Base-by-base conservation (phyloP, 2,797 vertebrate species). In the Glossophaga mutica region DNA sequence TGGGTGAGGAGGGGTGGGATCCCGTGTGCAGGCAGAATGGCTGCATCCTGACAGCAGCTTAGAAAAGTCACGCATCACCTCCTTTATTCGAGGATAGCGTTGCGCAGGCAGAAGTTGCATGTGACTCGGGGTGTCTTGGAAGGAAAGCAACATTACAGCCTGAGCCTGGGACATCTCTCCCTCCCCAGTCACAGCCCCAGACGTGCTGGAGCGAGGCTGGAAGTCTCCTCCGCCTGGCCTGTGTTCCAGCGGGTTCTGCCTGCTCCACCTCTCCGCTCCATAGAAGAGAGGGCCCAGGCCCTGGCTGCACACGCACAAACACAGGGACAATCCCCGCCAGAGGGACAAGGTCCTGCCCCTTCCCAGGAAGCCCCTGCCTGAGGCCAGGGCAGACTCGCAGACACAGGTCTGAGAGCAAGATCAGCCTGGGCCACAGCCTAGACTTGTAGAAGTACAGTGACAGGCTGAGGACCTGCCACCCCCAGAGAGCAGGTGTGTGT, bases 401-500 rank as follows among this genome's bases (percentile, higher is more conserved):
- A 77, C 14, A 1, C 46, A 85, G 68, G 55, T 57, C 79, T 34
- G 22, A 83, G 55, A 92, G 29, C 71, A 70, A 46, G 50, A 76
- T 57, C 29, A 77, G 46, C 29, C 46, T 70, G 73, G 57, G 32
- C 76, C 55, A 42, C 22, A 39, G 39, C 26, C 83, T 94, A n/a
- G 39, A 18, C 34, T 0, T 0, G 74, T 71, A 89, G 55, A n/a
- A 68, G 81, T 10, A 14, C 24, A 39, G 74, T 14, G 42, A 39
- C 48, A 91, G 24, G 59, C 78, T 83, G 46, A 11, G 2, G 39
- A 4, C 42, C 87, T 59, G 39, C 85, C 62, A 24, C 88, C 88
- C 32, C 44, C 91, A 42, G 74, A 73, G 24, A 70, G 83, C 95
- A 97, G 96, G 95, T 97, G 95, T 29, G 65, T 65, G 62, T 65